Base-by-base conservation (phyloP, 2,113 vertebrate genomes). In the Bambusicola thoracicus region DNA sequence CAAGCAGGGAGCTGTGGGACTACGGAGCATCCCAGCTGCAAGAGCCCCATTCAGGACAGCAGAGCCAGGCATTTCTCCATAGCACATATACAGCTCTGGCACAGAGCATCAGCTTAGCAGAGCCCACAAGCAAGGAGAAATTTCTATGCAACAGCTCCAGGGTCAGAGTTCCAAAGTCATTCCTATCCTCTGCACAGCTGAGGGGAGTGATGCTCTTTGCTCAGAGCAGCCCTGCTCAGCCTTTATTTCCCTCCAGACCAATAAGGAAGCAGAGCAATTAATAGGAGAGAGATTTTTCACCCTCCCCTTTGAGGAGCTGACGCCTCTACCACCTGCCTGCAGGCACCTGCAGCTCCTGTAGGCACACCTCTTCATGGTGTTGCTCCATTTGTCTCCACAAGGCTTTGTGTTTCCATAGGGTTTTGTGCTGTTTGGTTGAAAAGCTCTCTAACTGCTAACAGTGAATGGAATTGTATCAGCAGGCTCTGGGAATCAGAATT, bases 181-280 rank as follows among this genome's bases (percentile, higher is more conserved):
- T 53, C 51, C 51, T 53, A 53, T 30, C 27, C 6, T 15, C 51
- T 30, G 49, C 51, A 27, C 66, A 49, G 41, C 20, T 3, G 4
- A n/a, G 55, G 36, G 20, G 81, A n/a, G 73, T 32, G 69, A 83
- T 8, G 10, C 41, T 66, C 29, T 55, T 43, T 32, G 14, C 11
- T 25, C 5, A 34, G 72, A 91, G 38, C 72, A 32, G 27, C 80
- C 88, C 25, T 38, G 56, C 72, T 67, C 38, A 22, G 16, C 62
- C 5, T 91, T 83, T 53, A 76, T 86, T 80, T 93, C 91, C 91
- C 81, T 55, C 38, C 43, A 84, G 84, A 84, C 19, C 92, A 49
- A 40, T 9, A 19, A 72, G 82, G 84, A 89, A 88, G 58, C 85
- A 89, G 65, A 81, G 90, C 94, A 95, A 97, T 97, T 96, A 97